Evolutionary conservation across 2,888 invertebrate genomes (phyloP).

Genomic region (Epistrophe eligans): DNA sequence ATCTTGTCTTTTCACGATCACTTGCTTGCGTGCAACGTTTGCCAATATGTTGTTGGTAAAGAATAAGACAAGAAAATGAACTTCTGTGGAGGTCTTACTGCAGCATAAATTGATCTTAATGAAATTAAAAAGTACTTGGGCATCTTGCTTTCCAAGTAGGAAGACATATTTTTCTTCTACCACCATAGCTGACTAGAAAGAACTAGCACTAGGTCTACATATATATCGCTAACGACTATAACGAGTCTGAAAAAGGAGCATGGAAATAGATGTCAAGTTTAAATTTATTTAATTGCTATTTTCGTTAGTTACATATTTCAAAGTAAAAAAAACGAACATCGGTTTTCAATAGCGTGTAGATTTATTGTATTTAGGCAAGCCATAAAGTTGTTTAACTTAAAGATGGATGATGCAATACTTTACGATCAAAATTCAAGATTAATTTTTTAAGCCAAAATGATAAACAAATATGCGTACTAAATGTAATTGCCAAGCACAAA

Average conservation of each 20-base stretch:
- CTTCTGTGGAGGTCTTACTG: slow-evolving; percentile 2
- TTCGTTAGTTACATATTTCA: neutral
- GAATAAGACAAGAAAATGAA: slow-evolving; percentile 13
- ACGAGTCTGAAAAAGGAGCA: slow-evolving; percentile 3
- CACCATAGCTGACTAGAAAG: neutral
- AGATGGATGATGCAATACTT: too few species aligned
- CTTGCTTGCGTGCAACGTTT: slow-evolving; percentile 10
- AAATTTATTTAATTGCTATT: slow-evolving; percentile 19
- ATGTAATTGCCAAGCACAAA: too few species aligned
- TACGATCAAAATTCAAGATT: too few species aligned
- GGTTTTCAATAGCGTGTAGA: neutral
- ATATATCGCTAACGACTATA: neutral
- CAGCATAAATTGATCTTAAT: slow-evolving; percentile 59
- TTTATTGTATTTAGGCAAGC: neutral
- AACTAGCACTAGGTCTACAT: neutral
- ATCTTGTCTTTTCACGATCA: slow-evolving; percentile 12
- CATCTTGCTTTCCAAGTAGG: neutral
- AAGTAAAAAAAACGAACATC: neutral
- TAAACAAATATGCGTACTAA: too few species aligned
- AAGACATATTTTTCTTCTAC: neutral
- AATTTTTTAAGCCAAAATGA: too few species aligned
- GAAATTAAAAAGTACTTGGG: slow-evolving; percentile 56
- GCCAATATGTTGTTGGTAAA: slow-evolving; percentile 2
- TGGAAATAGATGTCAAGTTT: slow-evolving; percentile 47
- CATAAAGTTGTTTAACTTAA: neutral